Evolutionary conservation across 2,113 vertebrate genomes (phyloP), one percentile per base, ranked within the genome.

Genomic region (Ellobius talpinus): DNA sequence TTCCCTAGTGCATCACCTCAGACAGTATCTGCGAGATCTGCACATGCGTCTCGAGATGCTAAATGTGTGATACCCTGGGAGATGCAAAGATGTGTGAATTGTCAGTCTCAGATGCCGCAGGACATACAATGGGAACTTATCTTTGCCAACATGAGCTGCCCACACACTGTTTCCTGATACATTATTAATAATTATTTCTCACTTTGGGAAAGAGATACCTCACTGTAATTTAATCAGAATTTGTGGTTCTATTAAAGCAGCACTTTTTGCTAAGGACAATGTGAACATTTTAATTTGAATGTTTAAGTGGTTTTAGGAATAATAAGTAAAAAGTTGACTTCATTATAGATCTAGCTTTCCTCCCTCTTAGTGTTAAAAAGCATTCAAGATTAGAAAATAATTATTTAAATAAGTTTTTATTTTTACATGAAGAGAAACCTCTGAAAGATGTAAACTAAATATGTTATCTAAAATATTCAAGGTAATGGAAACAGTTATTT

Each of bases 381-480:
- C 29, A 73, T 45, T 94, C 36, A 76, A 50, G 21, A 47, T 77
- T 96, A 96, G 68, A 76, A 95, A 76, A 88, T n/a, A 77, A 16
- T 72, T 88, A 86, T 87, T 89, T 95, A 36, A 0, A 16, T 10
- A 12, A 47, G 19, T 91, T 84, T 63, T 39, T 79, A 2, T 92
- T 96, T 97, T 31, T 74, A 94, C 58, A 74, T 77, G 76, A 90
- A 90, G 42, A 93, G 16, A 92, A 91, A 29, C 26, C 77, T 91
- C 61, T 85, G 39, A 87, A 94, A 88, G 79, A 86, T 36, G 10
- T 93, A 33, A 81, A 76, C 87, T 87, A 77, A 79, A n/a, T 88
- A 52, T 95, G 95, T 95, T 89, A 50, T 26, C 82, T 39, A 45
- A 96, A 89, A 90, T 93, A 96, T 58, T 31, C 73, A 92, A 78